These are phyloP conservation scores for Leptinotarsa texana DNA, from an alignment of 1,140 invertebrate genomes.

Conservation along the genomic window DNA sequence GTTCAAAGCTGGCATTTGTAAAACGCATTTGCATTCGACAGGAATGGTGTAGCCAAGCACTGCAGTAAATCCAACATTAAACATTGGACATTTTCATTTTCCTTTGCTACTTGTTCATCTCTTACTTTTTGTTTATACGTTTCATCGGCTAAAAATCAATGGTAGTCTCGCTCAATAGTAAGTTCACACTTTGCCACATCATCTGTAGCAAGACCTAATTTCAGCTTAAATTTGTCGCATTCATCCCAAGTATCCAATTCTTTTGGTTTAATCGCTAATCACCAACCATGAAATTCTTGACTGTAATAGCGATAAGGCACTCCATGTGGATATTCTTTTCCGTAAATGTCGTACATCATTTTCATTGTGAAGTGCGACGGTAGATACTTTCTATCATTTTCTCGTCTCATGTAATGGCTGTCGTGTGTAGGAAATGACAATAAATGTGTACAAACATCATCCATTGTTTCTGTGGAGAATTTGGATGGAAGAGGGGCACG, in stretches of 20 bases:
- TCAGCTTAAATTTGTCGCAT: slow-evolving; percentile 9
- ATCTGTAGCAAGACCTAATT: slow-evolving; percentile 11
- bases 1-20: not conserved
- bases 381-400: too few relatives aligned
- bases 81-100: not conserved
- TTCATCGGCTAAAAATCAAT: slow-evolving; percentile 1
- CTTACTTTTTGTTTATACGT: not conserved
- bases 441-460: not conserved
- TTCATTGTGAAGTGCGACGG: not conserved
- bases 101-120: not conserved
- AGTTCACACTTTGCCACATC: slow-evolving; percentile 15
- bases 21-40: slow-evolving; percentile 2
- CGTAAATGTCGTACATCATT: slow-evolving; percentile 11
- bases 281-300: not conserved
- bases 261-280: slow-evolving; percentile 8
- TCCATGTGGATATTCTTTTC: not conserved
- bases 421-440: not conserved
- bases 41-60: slow-evolving; percentile 2
- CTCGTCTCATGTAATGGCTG: too few relatives aligned
- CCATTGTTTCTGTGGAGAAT: not conserved
- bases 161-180: slow-evolving; percentile 10
- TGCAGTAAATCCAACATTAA: slow-evolving; percentile 7
- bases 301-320: slow-evolving; percentile 4
- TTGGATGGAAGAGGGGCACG: too few relatives aligned
- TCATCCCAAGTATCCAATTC: slow-evolving; percentile 13